Conservation (phyloP, 2,797 vertebrate species). For the Notamacropus eugenii region DNA sequence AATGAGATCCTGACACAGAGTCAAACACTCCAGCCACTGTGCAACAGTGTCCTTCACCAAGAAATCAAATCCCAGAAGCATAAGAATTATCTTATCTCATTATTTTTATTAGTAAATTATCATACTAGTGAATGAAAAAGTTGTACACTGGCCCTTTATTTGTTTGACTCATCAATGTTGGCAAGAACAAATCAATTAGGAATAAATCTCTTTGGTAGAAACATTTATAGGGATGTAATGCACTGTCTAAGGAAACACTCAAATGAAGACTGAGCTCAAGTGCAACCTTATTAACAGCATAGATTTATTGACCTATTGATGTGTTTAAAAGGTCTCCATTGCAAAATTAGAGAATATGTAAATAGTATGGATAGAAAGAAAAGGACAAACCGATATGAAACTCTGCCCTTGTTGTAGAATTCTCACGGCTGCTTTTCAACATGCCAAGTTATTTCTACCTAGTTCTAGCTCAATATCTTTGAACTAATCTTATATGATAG, state of each 20-base stretch:
- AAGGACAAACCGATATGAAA: conserved; percentile 75
- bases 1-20: not conserved
- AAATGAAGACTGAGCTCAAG: conserved; percentile 78
- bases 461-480: conserved; percentile 37
- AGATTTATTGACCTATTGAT: conserved; percentile 83
- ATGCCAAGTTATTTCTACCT: conserved; percentile 63
- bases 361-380: conserved; percentile 80
- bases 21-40: not conserved
- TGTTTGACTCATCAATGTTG: conserved; percentile 75
- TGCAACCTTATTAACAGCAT: conserved; percentile 81
- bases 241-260: conserved; percentile 74
- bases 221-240: conserved; percentile 75
- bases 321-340: conserved; percentile 82
- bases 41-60: not conserved
- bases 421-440: conserved; percentile 35
- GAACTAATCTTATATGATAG: conserved; percentile 12
- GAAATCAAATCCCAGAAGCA: conserved; percentile 23
- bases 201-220: conserved; percentile 77
- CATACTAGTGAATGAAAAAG: conserved; percentile 57
- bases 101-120: conserved; percentile 56
- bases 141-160: conserved; percentile 70
- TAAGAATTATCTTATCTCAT: conserved; percentile 17
- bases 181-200: conserved; percentile 73
- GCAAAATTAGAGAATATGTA: conserved; percentile 83
- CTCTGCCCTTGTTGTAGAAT: conserved; percentile 55